Evolutionary conservation across 2,113 vertebrate species (phyloP).

Genomic region (Pygoscelis antarcticus): DNA sequence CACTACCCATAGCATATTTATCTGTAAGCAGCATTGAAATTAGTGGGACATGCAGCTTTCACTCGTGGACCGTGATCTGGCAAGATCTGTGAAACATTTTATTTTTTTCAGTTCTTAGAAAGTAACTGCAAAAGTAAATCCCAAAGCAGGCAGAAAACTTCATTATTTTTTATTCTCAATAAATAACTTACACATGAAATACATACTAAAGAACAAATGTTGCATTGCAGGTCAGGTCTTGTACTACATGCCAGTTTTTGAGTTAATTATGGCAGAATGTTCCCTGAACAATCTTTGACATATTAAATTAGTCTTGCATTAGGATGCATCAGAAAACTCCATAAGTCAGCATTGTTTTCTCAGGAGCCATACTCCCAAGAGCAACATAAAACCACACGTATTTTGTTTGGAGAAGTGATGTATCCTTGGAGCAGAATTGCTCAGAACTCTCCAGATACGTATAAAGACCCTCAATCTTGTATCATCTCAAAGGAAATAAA

Average conservation of each 20-base stretch:
- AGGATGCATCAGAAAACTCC: not conserved
- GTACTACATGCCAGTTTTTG: not conserved
- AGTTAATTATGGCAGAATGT: not conserved
- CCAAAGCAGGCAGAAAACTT: not conserved
- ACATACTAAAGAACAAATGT: not conserved
- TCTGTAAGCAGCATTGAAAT: not conserved
- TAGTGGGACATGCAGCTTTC: not conserved
- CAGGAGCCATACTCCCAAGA: not conserved
- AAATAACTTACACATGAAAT: not conserved
- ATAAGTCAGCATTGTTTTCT: not conserved
- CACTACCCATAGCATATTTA: not conserved
- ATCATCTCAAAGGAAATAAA: not conserved
- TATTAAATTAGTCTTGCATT: not conserved
- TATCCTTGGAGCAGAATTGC: not conserved
- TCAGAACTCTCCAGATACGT: not conserved
- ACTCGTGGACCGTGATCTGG: fast-evolving
- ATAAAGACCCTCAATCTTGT: too few relatives aligned
- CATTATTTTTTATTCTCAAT: not conserved
- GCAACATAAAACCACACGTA: not conserved
- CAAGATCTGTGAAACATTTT: not conserved
- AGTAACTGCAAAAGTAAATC: not conserved
- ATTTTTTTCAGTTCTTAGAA: not conserved
- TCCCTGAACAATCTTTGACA: not conserved
- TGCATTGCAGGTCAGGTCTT: not conserved
- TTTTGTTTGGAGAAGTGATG: not conserved